Conservation (phyloP, 2,113 vertebrate species). For the Trogon surrucura region DNA sequence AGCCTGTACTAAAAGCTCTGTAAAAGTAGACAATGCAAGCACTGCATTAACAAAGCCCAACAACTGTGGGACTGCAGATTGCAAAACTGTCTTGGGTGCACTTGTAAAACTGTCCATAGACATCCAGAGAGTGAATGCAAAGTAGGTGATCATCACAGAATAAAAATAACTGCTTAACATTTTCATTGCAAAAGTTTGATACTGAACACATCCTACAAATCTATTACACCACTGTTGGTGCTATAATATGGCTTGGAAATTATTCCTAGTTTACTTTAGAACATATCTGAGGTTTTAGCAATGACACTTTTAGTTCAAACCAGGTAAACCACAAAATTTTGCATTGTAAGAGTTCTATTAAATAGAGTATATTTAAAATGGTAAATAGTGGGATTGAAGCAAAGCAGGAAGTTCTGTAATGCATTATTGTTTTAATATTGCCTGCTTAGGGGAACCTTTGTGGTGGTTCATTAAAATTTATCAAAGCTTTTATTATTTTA, state of each 20-base stretch:
- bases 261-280: neutral
- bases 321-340: neutral
- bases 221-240: neutral
- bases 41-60: neutral
- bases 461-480: slow-evolving; percentile 13
- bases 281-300: neutral
- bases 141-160: neutral
- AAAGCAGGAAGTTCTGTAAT: neutral
- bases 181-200: neutral
- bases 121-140: neutral
- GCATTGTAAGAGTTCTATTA: neutral
- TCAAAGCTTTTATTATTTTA: slow-evolving; percentile 13
- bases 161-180: neutral
- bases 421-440: neutral
- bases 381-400: neutral
- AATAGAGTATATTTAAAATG: neutral
- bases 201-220: neutral
- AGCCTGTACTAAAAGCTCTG: neutral
- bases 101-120: neutral
- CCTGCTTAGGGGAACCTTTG: neutral
- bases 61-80: neutral
- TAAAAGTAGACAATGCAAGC: neutral
- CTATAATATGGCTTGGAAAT: neutral
- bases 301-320: neutral
- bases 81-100: neutral